Base-by-base conservation (phyloP, 2,888 invertebrate species). In the Platypus cylindrus region DNA sequence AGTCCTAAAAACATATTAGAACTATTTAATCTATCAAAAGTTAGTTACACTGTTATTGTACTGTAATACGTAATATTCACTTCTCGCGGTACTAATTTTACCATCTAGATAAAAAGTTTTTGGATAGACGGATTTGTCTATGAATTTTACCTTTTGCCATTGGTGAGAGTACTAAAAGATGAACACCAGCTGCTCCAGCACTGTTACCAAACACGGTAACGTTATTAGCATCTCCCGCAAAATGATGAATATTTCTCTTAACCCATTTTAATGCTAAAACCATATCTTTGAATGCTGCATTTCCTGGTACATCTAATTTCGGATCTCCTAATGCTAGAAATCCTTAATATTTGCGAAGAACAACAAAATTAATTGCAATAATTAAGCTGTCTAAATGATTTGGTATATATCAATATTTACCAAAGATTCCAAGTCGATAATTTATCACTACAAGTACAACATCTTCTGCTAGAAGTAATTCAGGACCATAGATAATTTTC, bases 141-240 rank as follows among this genome's bases (percentile, higher is more conserved):
- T n/a, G n/a, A n/a, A n/a, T 40, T 39, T 43, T 43, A 50, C 59
- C 59, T 46, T 58, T 62, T 2, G 67, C 54, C 49, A 65, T 59
- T 22, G 67, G 64, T 0, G 67, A 67, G 4, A 68, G 47, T 46
- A 64, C 58, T 47, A 68, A 56, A 37, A 60, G 64, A 43, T 69
- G 66, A 1, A 63, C 58, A 3, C 66, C 61, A 15, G 59, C 62
- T 5, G 57, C 66, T 2, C 69, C 69, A 2, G 68, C 68, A 46
- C 69, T 68, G 48, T 67, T 65, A 1, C 70, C 69, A 45, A 68
- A 65, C 5, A 70, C 54, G 0, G 68, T 68, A 61, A 66, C 48
- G 35, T 53, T 54, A 22, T 46, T 42, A 2, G 54, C 45, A 41
- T 54, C 48, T 4, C 54, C 54, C 29, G 41, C 37, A 32, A 54